Base-by-base conservation (phyloP, 2,888 invertebrate genomes). In the Parnassius mnemosyne region DNA sequence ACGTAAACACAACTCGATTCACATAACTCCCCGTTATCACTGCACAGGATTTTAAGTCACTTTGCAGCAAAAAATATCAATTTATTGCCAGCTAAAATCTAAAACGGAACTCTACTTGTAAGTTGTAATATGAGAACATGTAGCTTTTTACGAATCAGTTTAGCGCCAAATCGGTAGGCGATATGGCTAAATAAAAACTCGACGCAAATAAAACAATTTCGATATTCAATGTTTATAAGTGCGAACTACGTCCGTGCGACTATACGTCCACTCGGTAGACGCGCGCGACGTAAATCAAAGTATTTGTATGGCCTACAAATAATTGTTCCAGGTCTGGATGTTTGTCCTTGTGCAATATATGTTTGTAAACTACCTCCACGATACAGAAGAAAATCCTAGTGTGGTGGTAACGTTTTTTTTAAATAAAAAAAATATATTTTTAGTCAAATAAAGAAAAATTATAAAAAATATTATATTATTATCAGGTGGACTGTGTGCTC, bases 271-370 rank as follows among this genome's bases (percentile, higher is more conserved):
- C 71, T 69, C 84, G 66, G 66, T 73, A 72, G 71, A 77, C 78
- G 79, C 73, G 78, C 80, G 79, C 85, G 83, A 83, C 80, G 78
- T 79, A 83, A 89, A 88, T 95, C 96, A n/a, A n/a, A n/a, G n/a
- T n/a, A n/a, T n/a, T n/a, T n/a, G n/a, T n/a, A n/a, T n/a, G n/a
- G n/a, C n/a, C n/a, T n/a, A n/a, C n/a, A n/a, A n/a, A n/a, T n/a
- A n/a, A n/a, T n/a, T 89, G 89, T n/a, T n/a, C n/a, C n/a, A n/a
- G n/a, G n/a, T n/a, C n/a, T n/a, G n/a, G n/a, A n/a, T n/a, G n/a
- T n/a, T n/a, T n/a, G n/a, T n/a, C n/a, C n/a, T n/a, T n/a, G n/a
- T n/a, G n/a, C n/a, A n/a, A n/a, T n/a, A n/a, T n/a, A n/a, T n/a
- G n/a, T n/a, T n/a, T n/a, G n/a, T n/a, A n/a, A n/a, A n/a, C n/a